Base-by-base conservation (phyloP, 2,113 vertebrate genomes). In the Myotis lucifugus region DNA sequence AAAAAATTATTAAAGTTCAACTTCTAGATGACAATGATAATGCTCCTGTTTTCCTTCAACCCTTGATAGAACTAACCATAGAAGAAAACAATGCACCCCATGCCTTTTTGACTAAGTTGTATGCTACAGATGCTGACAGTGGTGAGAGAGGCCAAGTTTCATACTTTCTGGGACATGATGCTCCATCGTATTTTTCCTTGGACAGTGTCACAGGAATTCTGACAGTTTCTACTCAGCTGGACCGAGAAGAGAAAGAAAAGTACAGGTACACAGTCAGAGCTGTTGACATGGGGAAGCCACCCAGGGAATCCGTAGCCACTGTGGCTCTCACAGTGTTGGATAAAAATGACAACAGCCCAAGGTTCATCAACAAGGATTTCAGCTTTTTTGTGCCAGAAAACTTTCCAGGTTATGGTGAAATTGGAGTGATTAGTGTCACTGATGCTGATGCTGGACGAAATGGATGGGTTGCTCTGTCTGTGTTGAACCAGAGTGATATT, bases 341-440 rank as follows among this genome's bases (percentile, higher is more conserved):
- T 98, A 99, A 99, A 98, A 99, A 99, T 79, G 99, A 99, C 98
- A 99, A 99, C 97, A 99, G 99, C 82, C 99, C 99, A 8, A 98
- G 99, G 79, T 99, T 99, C 97, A 99, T 99, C 98, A 99, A 99
- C 97, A 99, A 99, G 96, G 99, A 99, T 97, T 99, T 99, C 96
- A 99, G 99, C 32, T 99, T 99, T 98, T 99, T 99, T 4, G 99
- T 99, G 40, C 99, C 99, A 2, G 99, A 99, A 98, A 99, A 99
- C 97, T 99, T 99, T 72, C 99, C 99, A 3, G 99, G 99, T 8
- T 99, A 99, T 61, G 99, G 99, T 19, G 99, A 99, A 97, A 99
- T 99, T 17, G 99, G 99, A 54, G 98, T 99, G 67, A 99, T 99
- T 85, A 99, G 99, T 3, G 99, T 99, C 85, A 99, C 99, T 0